Base-by-base conservation (phyloP, 2,888 invertebrate species). In the Eristalinus sepulchralis region DNA sequence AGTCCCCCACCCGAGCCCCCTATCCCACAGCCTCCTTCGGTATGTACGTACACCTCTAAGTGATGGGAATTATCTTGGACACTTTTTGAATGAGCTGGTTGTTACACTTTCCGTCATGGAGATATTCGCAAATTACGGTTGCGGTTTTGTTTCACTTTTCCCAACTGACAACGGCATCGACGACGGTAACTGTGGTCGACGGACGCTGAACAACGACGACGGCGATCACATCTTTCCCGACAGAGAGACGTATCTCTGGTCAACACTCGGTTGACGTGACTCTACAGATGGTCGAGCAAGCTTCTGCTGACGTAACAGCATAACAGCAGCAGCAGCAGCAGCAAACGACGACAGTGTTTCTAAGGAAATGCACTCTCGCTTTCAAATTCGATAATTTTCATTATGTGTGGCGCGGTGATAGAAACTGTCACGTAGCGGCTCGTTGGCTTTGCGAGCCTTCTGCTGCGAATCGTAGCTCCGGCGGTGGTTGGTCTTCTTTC, bases 71-170 rank as follows among this genome's bases (percentile, higher is more conserved):
- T 86, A 86, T 83, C 86, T 82, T 86, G 86, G 86, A 86, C 86
- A 86, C 86, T 86, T 86, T 86, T 86, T 86, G 86, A 86, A 86
- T 86, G 86, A 86, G 86, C 78, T 86, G 86, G 86, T 83, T 86
- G 86, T 83, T 86, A 86, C 86, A 86, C 86, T 86, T 86, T 86
- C 86, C 86, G 86, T 86, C 86, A 86, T 86, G 86, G 86, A 86
- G 86, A 86, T 86, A 86, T 86, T 86, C 86, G 83, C 83, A 86
- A 86, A 86, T 86, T 86, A 86, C 83, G 66, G 83, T 86, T 86
- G 86, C 75, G 86, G 86, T 86, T 83, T 82, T 83, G 83, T 83
- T 86, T 86, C 83, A 86, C 86, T 86, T 86, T 86, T 86, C 71
- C 78, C 83, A 86, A 70, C 77, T 36, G 20, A 17, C 63, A 47